Conservation (phyloP, 2,113 vertebrate species). For the Arizona elegans region DNA sequence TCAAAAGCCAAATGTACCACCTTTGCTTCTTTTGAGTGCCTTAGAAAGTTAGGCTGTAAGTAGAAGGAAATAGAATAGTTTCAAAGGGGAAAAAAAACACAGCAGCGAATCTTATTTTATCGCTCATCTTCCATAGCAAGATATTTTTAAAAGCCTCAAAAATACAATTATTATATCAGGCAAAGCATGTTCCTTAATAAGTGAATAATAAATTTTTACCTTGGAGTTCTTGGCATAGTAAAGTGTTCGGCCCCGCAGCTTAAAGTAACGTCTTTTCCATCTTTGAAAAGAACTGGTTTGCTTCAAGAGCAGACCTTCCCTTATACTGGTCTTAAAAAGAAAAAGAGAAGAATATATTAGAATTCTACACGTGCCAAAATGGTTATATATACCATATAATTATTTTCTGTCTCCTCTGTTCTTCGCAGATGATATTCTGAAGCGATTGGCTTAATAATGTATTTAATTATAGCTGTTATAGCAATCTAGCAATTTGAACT, state of each 20-base stretch:
- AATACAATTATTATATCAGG: neutral
- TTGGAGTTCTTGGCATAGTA: constrained; percentile 99
- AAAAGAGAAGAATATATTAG: constrained; percentile 57
- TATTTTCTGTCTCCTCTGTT: neutral
- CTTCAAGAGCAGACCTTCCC: constrained; percentile 93
- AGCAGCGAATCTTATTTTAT: neutral
- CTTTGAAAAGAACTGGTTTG: constrained; percentile 99
- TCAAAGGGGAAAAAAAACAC: neutral
- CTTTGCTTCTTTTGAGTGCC: neutral
- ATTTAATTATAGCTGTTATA: neutral
- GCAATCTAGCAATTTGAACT: neutral
- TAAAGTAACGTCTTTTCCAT: constrained; percentile 98
- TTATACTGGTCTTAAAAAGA: constrained; percentile 85
- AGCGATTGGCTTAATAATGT: neutral
- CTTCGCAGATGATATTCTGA: neutral
- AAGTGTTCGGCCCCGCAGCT: constrained; percentile 92
- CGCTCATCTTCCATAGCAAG: neutral
- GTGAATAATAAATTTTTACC: constrained; percentile 65
- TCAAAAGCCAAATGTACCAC: neutral
- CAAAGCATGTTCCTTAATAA: neutral
- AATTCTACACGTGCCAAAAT: constrained; percentile 6
- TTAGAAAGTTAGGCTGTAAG: neutral
- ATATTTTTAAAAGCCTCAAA: neutral
- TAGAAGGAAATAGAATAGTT: neutral
- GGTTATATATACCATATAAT: neutral